These are phyloP conservation scores for Alethe castanea DNA, from an alignment of 2,113 vertebrate genomes.

Conservation along the genomic window DNA sequence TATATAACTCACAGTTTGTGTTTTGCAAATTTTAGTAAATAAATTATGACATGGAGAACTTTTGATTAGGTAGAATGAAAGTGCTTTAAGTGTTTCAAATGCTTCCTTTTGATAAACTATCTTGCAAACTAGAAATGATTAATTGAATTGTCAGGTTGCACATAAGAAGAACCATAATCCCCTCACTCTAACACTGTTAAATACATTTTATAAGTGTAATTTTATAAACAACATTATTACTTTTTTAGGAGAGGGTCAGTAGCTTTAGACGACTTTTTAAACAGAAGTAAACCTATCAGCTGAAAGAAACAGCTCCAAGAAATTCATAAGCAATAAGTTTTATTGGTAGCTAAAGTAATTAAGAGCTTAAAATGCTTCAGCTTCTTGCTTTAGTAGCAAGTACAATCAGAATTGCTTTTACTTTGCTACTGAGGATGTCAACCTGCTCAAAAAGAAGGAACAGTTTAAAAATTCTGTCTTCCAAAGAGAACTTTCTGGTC, in stretches of 20 bases:
- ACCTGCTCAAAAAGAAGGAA: not conserved
- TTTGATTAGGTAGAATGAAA: conserved; percentile 31
- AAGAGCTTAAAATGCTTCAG: not conserved
- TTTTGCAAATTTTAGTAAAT: conserved; percentile 31
- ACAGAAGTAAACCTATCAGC: not conserved
- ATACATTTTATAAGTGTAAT: not conserved
- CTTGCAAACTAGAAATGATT: conserved; percentile 32
- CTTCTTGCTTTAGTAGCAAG: not conserved
- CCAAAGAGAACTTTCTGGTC: not conserved
- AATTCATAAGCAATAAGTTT: conserved; percentile 8
- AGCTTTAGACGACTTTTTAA: conserved; percentile 27
- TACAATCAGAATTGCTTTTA: not conserved
- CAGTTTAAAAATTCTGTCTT: not conserved
- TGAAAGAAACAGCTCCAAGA: conserved; percentile 30
- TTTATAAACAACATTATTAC: conserved; percentile 4
- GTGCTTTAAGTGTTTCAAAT: not conserved
- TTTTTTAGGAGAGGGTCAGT: not conserved
- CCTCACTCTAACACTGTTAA: not conserved
- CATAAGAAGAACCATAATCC: conserved; percentile 23
- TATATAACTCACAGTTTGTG: not conserved
- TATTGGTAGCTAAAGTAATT: conserved; percentile 25
- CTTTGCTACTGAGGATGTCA: not conserved
- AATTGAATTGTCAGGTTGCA: conserved; percentile 39
- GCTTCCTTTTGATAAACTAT: conserved; percentile 27
- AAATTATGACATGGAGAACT: not conserved